Base-by-base conservation (phyloP, 92 coral and sea anemone genomes). In the Montipora capitata region DNA sequence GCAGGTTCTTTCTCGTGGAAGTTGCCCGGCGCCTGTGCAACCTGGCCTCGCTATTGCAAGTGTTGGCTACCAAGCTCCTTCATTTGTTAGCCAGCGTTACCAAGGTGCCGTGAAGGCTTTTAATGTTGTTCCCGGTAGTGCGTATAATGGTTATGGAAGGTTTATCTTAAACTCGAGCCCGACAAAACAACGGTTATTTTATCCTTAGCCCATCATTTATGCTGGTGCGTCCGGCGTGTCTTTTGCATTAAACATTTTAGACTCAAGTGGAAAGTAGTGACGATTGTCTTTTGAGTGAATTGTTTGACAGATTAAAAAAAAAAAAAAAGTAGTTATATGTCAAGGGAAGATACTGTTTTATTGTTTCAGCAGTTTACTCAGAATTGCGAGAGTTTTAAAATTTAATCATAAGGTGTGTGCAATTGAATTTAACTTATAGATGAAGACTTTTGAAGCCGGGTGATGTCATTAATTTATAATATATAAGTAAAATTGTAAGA, bases 101-200 rank as follows among this genome's bases (percentile, higher is more conserved):
- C 98, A 88, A 9, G 98, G 98, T 17, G 93, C 90, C 7, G 91
- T 95, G 56, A 95, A 95, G 85, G 66, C 96, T 10, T 92, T 90
- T 45, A 95, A 93, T 65, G 88, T 95, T 0, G 85, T 95, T 10
- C 96, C 98, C 12, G 88, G 80, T 68, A 93, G 94, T 5, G 74
- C 94, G 59, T 89, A 93, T 17, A 90, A 87, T 59, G 91, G 93
- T 10, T 95, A 93, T 54, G 96, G 98, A n/a, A 90, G 93, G 40
- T 95, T 90, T 43, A 78, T 93, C 56, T 76, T 95, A 71, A 92
- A 92, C 71, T 84, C 93, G 15, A 94, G 94, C 74, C 94, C 98
- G 9, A 86, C 93, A 2, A 95, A 93, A 41, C 91, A 86, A 2
- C 88, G 96, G 39, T 16, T 93, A 43, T 95, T 87, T 74, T 95